Conservation (phyloP, 2,113 vertebrate genomes). For the Thermophis baileyi region DNA sequence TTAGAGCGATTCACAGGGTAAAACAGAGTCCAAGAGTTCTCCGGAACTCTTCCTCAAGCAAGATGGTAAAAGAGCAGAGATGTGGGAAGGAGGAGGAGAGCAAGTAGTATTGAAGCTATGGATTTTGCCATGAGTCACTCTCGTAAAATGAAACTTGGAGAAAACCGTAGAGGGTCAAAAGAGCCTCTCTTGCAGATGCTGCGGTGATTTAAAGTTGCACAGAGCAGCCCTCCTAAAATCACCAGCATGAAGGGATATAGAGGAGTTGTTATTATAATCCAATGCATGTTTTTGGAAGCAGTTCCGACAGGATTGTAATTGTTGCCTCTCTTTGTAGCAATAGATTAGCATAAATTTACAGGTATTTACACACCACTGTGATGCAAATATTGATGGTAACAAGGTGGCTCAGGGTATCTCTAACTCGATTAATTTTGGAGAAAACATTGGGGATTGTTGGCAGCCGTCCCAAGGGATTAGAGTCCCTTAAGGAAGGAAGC, state of each 20-base stretch:
- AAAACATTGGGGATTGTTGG: background rate
- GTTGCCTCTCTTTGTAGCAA: background rate
- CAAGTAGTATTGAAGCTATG: background rate
- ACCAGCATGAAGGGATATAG: background rate
- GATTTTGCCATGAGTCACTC: background rate
- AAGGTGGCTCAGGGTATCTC: background rate
- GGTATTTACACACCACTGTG: background rate
- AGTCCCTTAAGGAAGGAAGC: background rate
- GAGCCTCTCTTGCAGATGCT: background rate
- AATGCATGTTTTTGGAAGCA: background rate
- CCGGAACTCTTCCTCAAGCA: background rate
- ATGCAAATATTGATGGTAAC: background rate
- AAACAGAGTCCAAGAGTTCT: background rate
- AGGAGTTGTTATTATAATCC: background rate
- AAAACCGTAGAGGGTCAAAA: background rate
- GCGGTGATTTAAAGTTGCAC: background rate
- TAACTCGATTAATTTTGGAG: background rate
- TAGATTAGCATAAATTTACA: background rate
- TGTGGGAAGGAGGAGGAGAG: background rate
- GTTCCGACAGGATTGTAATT: background rate
- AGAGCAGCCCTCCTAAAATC: background rate
- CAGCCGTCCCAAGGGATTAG: background rate
- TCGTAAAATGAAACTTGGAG: background rate
- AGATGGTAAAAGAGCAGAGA: background rate
- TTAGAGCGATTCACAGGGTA: background rate